Conservation (phyloP, 2,113 vertebrate species). For the Callorhinus ursinus region DNA sequence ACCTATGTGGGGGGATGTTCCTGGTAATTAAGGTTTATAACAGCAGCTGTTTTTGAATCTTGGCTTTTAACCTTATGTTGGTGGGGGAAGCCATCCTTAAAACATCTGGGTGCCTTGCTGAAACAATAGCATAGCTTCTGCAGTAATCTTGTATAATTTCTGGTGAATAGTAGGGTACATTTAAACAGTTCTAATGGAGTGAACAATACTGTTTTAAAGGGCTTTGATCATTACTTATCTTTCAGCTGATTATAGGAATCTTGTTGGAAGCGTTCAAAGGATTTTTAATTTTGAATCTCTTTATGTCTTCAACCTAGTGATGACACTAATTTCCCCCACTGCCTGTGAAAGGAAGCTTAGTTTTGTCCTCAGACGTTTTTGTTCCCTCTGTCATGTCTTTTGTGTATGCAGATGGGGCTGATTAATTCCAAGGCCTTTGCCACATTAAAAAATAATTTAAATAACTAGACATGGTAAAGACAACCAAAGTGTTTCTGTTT, state of each 20-base stretch:
- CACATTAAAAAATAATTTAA: conserved; percentile 80
- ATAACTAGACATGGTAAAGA: conserved; percentile 39
- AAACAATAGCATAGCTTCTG: conserved; percentile 87
- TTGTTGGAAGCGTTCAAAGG: conserved; percentile 89
- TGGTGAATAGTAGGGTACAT: conserved; percentile 91
- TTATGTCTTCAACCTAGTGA: conserved; percentile 89
- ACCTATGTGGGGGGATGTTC: conserved; percentile 76
- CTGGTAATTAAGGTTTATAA: conserved; percentile 78
- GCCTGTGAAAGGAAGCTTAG: conserved; percentile 87
- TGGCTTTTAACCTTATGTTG: conserved; percentile 83
- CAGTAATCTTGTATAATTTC: conserved; percentile 90
- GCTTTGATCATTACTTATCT: conserved; percentile 97
- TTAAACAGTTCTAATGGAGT: conserved; percentile 89
- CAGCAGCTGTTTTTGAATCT: conserved; percentile 83
- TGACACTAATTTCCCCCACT: conserved; percentile 90
- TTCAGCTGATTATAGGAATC: conserved; percentile 91
- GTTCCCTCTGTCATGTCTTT: conserved; percentile 88
- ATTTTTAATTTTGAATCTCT: conserved; percentile 91
- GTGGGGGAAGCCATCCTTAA: conserved; percentile 79
- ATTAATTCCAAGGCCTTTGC: conserved; percentile 85
- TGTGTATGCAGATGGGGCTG: conserved; percentile 89
- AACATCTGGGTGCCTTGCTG: conserved; percentile 90
- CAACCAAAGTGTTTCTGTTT: conserved; percentile 67
- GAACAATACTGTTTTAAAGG: conserved; percentile 90
- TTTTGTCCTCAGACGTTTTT: conserved; percentile 88